These are phyloP conservation scores for Philhelius pedissequus DNA, from an alignment of 2,888 invertebrate species.

Conservation along the genomic window DNA sequence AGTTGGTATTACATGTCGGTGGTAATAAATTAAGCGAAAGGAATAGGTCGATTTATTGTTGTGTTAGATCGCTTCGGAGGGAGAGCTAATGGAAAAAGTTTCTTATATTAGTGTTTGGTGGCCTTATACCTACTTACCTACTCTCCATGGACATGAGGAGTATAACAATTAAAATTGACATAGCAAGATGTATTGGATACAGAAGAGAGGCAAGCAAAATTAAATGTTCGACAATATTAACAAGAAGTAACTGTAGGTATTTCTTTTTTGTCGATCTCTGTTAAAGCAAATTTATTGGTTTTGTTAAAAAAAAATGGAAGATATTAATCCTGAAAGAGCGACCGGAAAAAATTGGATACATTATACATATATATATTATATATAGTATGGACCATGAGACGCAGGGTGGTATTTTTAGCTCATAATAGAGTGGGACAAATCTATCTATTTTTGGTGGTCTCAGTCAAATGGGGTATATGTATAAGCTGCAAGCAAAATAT, in stretches of 20 bases:
- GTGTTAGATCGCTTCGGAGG: conserved; percentile 14
- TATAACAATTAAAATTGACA: conserved; percentile 47
- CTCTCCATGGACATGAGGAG: conserved; percentile 19
- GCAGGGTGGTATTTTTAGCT: too few relatives aligned
- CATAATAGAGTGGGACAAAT: too few relatives aligned
- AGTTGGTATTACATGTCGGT: background rate
- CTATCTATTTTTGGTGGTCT: too few relatives aligned
- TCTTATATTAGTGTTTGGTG: conserved; percentile 26
- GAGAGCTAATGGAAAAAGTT: conserved; percentile 58
- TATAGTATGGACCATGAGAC: too few relatives aligned
- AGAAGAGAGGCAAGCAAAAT: background rate
- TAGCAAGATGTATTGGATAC: background rate
- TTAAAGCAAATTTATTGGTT: conserved; percentile 10
- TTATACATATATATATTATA: too few relatives aligned
- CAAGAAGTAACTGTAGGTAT: conserved; percentile 3
- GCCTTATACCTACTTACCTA: background rate
- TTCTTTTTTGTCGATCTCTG: background rate
- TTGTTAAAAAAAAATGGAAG: background rate
- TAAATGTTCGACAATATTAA: background rate
- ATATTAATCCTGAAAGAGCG: background rate
- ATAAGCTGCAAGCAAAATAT: too few relatives aligned
- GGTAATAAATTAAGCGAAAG: conserved; percentile 57
- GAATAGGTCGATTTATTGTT: conserved; percentile 63
- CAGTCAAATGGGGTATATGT: too few relatives aligned
- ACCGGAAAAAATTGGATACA: background rate